These are phyloP conservation scores for Brachionus koreanus DNA, from an alignment of 1,140 invertebrate species.

Conservation along the genomic window DNA sequence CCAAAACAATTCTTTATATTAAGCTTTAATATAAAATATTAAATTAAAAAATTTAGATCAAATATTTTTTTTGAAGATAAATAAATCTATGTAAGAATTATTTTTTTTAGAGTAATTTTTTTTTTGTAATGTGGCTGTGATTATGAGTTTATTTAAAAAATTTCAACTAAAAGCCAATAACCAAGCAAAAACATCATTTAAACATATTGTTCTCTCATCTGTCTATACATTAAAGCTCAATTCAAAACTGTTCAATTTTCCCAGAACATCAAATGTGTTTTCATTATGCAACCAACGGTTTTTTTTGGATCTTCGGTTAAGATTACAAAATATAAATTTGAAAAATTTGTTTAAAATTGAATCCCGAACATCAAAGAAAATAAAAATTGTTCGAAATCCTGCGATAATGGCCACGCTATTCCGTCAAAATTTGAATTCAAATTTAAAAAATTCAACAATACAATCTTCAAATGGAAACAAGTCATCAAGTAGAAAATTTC, in stretches of 20 bases:
- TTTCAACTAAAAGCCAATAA: not conserved
- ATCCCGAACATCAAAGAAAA: not conserved
- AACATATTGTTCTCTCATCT: not conserved
- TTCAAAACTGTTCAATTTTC: not conserved
- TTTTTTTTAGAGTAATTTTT: not conserved
- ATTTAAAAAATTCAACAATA: not conserved
- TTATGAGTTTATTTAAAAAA: slow-evolving; percentile 19
- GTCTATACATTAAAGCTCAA: not conserved
- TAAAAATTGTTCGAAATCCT: not conserved
- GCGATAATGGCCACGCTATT: not conserved
- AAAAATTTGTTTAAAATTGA: not conserved
- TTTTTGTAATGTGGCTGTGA: not conserved
- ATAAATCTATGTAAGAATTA: not conserved
- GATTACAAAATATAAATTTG: not conserved
- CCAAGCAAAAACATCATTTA: not conserved
- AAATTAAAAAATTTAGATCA: not conserved
- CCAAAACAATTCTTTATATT: too few relatives aligned
- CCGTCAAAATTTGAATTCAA: not conserved
- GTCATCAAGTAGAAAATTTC: not conserved
- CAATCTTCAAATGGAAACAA: not conserved
- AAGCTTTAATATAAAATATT: too few relatives aligned
- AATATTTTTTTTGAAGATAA: not conserved
- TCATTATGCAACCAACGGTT: not conserved
- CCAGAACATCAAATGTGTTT: not conserved
- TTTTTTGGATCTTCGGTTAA: not conserved